Evolutionary conservation across 2,888 invertebrate species (phyloP).

Genomic region (Xylocampa areola): DNA sequence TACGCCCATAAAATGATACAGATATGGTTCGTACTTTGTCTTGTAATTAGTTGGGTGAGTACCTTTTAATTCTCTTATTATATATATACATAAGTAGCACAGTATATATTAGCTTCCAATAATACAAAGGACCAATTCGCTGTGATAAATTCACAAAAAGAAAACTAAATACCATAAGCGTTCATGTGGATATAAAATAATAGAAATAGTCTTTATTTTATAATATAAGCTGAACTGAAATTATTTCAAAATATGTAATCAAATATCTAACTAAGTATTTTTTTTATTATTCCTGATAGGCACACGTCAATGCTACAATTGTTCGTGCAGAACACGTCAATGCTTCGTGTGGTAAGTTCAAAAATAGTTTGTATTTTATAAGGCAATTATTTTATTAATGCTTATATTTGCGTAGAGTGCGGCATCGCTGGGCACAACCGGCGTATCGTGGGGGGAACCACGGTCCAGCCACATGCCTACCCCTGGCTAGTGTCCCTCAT

Average conservation of each 20-base stretch:
- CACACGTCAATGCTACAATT: no score
- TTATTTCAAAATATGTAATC: no score
- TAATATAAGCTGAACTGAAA: no score
- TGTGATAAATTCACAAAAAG: no score
- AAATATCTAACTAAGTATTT: no score
- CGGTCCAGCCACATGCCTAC: slow-evolving; percentile 85
- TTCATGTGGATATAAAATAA: no score
- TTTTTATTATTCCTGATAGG: no score
- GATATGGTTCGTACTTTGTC: slow-evolving; percentile 67
- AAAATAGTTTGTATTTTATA: not conserved
- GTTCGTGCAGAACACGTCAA: slow-evolving; percentile 65
- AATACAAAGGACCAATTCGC: no score
- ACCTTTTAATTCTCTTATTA: slow-evolving; percentile 1
- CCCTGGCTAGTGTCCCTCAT: slow-evolving; percentile 90
- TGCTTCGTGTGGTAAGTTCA: slow-evolving; percentile 74
- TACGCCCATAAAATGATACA: slow-evolving; percentile 78
- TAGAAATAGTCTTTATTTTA: no score
- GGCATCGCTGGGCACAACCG: slow-evolving; percentile 80
- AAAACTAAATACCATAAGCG: no score
- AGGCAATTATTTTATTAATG: not conserved
- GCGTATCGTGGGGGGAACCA: slow-evolving; percentile 89
- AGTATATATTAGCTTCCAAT: no score
- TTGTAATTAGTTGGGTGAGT: slow-evolving; percentile 73
- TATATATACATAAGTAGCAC: not conserved
- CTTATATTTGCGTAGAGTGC: slow-evolving; percentile 71